A percentile compares a stretch with the other conserved stretches of the same genome.
Conservation (phyloP, 1,140 invertebrate genomes). For the Hydropsyche tenuis region DNA sequence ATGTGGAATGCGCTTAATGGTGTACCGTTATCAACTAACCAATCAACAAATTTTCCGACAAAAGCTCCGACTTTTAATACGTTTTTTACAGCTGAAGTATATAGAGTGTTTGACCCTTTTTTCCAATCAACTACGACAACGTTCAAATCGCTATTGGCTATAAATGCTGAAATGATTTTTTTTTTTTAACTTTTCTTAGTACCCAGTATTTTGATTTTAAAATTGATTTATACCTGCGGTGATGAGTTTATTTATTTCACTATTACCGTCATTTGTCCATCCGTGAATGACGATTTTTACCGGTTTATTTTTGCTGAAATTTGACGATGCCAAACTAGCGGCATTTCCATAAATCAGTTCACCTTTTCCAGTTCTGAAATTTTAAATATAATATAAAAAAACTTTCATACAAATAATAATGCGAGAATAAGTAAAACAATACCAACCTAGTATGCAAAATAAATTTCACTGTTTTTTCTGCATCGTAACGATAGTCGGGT, state of each 20-base stretch:
- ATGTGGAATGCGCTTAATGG: constrained; percentile 55
- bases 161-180: constrained; percentile 53
- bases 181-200: background rate
- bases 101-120: constrained; percentile 56
- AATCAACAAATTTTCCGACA: constrained; percentile 63
- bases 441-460: constrained; percentile 44
- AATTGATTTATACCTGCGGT: constrained; percentile 47
- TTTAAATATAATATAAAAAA: no score
- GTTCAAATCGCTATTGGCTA: constrained; percentile 60
- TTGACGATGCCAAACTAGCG: constrained; percentile 6
- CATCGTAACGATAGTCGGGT: constrained; percentile 24
- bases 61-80: constrained; percentile 62
- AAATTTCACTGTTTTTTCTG: constrained; percentile 36
- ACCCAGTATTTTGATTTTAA: background rate
- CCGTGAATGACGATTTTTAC: constrained; percentile 51
- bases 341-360: constrained; percentile 7
- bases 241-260: constrained; percentile 24
- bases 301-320: constrained; percentile 33
- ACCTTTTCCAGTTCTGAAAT: background rate
- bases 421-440: no score
- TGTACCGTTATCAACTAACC: constrained; percentile 53
- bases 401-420: no score
- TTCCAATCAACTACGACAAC: constrained; percentile 67
- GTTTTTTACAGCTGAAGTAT: constrained; percentile 59
- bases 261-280: constrained; percentile 45